A percentile compares a stretch with the other conserved stretches of the same genome.
These are phyloP conservation scores for Atlantisia rogersi DNA, from an alignment of 2,113 vertebrate genomes.

Conservation along the genomic window DNA sequence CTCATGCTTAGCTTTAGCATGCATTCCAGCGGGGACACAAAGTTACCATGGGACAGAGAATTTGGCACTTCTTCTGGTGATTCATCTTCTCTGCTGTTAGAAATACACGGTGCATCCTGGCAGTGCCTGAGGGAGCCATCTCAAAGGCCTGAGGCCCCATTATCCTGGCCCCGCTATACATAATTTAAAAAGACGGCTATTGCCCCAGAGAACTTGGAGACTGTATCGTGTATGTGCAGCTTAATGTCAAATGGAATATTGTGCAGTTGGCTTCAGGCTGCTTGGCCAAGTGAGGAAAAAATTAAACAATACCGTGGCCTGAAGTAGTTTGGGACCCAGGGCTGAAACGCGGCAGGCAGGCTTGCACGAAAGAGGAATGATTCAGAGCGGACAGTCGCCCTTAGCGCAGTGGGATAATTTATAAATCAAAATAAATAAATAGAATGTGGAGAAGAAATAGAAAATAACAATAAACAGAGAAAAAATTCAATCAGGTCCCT, in stretches of 20 bases:
- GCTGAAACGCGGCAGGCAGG: not conserved
- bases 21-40: not conserved
- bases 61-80: not conserved
- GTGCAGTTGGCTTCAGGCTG: constrained; percentile 4
- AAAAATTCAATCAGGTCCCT: not conserved
- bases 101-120: not conserved
- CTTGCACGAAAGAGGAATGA: not conserved
- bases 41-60: not conserved
- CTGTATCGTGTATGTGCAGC: not conserved
- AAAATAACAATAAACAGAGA: not conserved
- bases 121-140: constrained; percentile 4
- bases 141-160: not conserved
- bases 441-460: not conserved
- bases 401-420: not conserved
- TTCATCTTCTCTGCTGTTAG: not conserved
- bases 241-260: constrained; percentile 31
- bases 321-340: not conserved
- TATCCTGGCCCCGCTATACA: not conserved
- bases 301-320: not conserved
- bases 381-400: not conserved
- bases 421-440: constrained; percentile 23
- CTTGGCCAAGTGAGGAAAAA: constrained; percentile 11
- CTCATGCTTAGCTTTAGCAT: not conserved
- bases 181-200: constrained; percentile 26
- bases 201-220: not conserved